Base-by-base conservation (phyloP, 2,113 vertebrate genomes). In the Mixornis gularis region DNA sequence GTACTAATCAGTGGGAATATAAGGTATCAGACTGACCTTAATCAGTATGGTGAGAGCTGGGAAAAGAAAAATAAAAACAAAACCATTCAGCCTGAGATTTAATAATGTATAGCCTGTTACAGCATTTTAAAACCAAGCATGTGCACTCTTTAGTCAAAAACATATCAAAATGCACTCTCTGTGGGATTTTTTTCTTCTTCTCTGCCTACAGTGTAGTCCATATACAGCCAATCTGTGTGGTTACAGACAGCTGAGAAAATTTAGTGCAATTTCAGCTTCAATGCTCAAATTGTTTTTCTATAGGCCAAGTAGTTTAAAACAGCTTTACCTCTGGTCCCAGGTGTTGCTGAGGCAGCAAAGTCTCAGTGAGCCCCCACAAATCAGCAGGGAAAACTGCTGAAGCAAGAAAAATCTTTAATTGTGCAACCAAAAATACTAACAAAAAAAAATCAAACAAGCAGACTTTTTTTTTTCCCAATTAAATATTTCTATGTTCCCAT, bases 351-450 rank as follows among this genome's bases (percentile, higher is more conserved):
- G 76, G 59, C 94, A 96, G 95, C 96, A 96, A 92, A 92, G 55
- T 79, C 65, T 94, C 83, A 62, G 21, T 77, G 32, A 94, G 18
- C 34, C 68, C 74, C 80, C 83, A 93, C 91, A 96, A 93, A 96
- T 95, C 94, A 95, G 72, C 87, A 93, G 85, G 84, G 90, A 92
- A 95, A 94, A 95, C 81, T 95, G 95, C 94, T 95, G 92, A 97
- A 96, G 92, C 88, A 94, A 95, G 92, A 85, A 93, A 96, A 94
- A 92, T 93, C 82, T 95, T 95, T 95, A 97, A 94, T 94, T 95
- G 92, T 60, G 78, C 71, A 86, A 92, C 70, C 10, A 73, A 92
- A 95, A 89, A 89, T 85, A 46, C 73, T 84, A 85, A 87, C 2
- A 32, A 83, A 87, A 83, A 87, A 87, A 84, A 89, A 93, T 90